Evolutionary conservation across 2,113 vertebrate genomes (phyloP), one percentile per base, ranked within the genome.

Genomic region (Hydrolagus affinis): DNA sequence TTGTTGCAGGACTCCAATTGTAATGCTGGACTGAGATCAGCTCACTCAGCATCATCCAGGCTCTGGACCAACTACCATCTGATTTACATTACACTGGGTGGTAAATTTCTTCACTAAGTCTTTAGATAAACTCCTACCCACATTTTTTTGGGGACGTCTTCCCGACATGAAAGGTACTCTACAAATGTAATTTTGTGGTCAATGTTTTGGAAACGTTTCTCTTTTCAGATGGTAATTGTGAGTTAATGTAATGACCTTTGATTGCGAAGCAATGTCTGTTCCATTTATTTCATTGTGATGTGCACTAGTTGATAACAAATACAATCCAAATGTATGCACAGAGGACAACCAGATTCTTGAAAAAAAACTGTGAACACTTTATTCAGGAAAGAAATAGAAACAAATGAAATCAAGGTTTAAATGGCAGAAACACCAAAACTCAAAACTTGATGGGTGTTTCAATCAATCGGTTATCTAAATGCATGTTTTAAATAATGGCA

Each of bases 381-480:
- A 83, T 66, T 83, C 60, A 66, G 25, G 60, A 83, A 68, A 83
- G 8, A 83, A 77, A 57, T 80, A 80, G 32, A 83, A 83, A 83
- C 78, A 68, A 25, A 68, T 32, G 30, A 68, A 83, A 66, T 32
- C 25, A 83, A 83, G 78, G 15, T 10, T 30, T 66, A 83, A 83
- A 83, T 68, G 25, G 78, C 7, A 60, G 75, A 78, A 78, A 59
- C n/a, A 8, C 59, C 23, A 83, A 83, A 14, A 62, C 59, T 80
- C 60, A 12, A 17, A 83, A 83, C 17, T 44, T 28, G 62, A 3
- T n/a, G n/a, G n/a, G n/a, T n/a, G n/a, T n/a, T 44, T 44, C 44
- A 44, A 44, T 66, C 62, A 32, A 9, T 83, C 44, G 6, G 44
- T 44, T 44, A 44, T 44, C 44, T 44, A 44, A 44, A 44, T 44